These are phyloP conservation scores for Ephestia elutella DNA, from an alignment of 1,140 invertebrate genomes.

Conservation along the genomic window DNA sequence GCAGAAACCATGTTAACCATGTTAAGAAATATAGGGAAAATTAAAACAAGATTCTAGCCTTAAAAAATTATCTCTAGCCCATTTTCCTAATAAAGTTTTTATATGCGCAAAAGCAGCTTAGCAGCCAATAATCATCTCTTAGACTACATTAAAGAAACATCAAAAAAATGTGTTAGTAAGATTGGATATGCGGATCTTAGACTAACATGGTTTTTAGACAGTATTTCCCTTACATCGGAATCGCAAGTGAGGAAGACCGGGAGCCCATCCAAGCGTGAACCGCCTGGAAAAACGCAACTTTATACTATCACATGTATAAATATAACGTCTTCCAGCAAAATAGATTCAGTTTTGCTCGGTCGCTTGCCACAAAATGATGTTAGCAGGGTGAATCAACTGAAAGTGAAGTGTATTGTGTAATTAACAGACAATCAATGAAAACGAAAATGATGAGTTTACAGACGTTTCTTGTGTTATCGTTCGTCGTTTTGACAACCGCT, in stretches of 20 bases:
- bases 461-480: conserved; percentile 41
- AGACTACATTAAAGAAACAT: background rate
- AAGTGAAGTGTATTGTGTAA: conserved; percentile 57
- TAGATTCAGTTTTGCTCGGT: conserved; percentile 69
- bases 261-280: conserved; percentile 55
- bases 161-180: background rate
- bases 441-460: conserved; percentile 38
- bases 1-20: too few species aligned
- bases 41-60: too few species aligned
- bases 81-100: too few species aligned
- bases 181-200: background rate
- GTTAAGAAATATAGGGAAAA: too few species aligned
- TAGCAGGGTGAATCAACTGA: conserved; percentile 38
- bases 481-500: conserved; percentile 31
- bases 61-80: too few species aligned
- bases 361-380: conserved; percentile 66
- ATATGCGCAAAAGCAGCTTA: too few species aligned
- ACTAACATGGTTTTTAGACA: background rate
- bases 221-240: conserved; percentile 49
- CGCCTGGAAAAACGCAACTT: conserved; percentile 65
- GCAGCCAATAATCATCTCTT: too few species aligned
- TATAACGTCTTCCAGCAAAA: conserved; percentile 56
- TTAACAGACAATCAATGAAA: conserved; percentile 31
- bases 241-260: conserved; percentile 47
- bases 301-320: conserved; percentile 67